Conservation (phyloP, 2,113 vertebrate species). For the Paramisgurnus dabryanus region DNA sequence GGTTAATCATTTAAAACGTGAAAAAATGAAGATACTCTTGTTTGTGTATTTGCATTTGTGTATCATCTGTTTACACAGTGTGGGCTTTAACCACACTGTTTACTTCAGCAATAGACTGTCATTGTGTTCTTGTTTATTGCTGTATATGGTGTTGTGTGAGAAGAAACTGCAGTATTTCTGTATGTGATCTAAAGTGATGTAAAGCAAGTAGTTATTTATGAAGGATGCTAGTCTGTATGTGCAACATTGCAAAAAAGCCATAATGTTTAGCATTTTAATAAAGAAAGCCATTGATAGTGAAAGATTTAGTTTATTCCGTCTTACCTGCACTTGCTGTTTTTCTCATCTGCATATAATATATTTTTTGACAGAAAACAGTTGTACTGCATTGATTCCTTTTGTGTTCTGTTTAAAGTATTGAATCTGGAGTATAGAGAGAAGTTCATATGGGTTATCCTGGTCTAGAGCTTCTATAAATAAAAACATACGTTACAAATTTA, state of each 20-base stretch:
- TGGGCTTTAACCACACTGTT: not conserved
- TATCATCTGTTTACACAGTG: conserved; percentile 14
- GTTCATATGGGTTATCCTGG: no score
- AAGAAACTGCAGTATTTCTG: not conserved
- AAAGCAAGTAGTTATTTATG: not conserved
- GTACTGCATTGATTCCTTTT: not conserved
- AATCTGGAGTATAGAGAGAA: no score
- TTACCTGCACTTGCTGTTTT: not conserved
- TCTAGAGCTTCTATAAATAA: no score
- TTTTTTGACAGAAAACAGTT: not conserved
- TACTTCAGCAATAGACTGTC: conserved; percentile 14
- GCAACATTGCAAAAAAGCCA: not conserved
- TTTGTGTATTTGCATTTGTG: not conserved
- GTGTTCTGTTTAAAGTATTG: not conserved
- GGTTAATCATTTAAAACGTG: no score
- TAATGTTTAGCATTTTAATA: not conserved
- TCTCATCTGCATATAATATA: conserved; percentile 20
- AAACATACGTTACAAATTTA: no score
- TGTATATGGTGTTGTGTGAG: conserved; percentile 18
- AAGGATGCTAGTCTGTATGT: conserved; percentile 18
- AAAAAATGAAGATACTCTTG: not conserved
- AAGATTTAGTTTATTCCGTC: not conserved
- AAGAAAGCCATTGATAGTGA: not conserved
- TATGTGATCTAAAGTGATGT: not conserved
- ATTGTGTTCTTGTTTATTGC: not conserved